Evolutionary conservation across 1,140 invertebrate genomes (phyloP).

Genomic region (Heliconius hewitsoni): DNA sequence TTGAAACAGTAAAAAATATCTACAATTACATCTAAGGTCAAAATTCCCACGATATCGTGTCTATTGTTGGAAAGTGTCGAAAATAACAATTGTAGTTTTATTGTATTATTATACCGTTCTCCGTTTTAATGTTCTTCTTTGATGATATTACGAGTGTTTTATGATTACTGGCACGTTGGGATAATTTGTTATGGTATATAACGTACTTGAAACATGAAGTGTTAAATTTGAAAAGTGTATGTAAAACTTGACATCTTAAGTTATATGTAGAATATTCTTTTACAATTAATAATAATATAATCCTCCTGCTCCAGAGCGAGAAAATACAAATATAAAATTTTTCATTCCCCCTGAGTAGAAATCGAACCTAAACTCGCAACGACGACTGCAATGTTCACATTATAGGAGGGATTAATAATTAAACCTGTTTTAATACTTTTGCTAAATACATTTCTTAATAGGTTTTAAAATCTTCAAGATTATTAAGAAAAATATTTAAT

Average conservation of each 20-base stretch:
- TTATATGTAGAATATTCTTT: background rate
- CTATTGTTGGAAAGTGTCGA: constrained; percentile 26
- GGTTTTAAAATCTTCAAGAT: no score
- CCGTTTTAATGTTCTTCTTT: constrained; percentile 4
- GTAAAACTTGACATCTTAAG: background rate
- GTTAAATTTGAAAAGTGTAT: no score
- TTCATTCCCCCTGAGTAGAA: no score
- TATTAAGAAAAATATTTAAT: no score
- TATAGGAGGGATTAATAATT: no score
- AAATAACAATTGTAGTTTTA: constrained; percentile 2
- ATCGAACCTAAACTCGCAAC: no score
- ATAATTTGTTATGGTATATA: background rate
- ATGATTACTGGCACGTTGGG: background rate
- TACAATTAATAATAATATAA: background rate
- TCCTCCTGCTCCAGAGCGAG: no score
- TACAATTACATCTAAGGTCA: constrained; percentile 1
- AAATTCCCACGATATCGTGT: constrained; percentile 15
- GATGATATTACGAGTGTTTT: constrained; percentile 4
- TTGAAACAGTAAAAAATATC: background rate
- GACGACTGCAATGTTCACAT: no score
- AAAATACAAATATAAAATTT: no score
- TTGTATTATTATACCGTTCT: constrained; percentile 19
- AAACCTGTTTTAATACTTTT: no score
- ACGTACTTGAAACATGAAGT: background rate
- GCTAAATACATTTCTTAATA: no score